Percentiles rank a stretch among this genome's conserved stretches.
Conservation (phyloP, 2,888 invertebrate species). For the Drosophila neonasuta region DNA sequence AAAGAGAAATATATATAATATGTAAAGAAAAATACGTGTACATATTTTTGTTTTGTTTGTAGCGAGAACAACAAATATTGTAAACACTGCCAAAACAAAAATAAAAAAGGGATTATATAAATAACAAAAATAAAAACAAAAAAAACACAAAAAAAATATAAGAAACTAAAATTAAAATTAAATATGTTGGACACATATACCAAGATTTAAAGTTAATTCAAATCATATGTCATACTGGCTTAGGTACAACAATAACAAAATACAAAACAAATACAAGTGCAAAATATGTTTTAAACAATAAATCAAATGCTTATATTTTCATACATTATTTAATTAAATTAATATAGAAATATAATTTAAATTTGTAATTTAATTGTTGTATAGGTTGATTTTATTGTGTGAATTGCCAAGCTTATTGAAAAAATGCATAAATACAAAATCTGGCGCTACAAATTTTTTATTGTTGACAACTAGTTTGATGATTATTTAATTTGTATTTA, state of each 20-base stretch:
- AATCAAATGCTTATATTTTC: slow-evolving; percentile 66
- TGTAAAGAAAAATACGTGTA: slow-evolving; percentile 25
- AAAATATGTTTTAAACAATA: slow-evolving; percentile 77
- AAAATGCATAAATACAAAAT: slow-evolving; percentile 30
- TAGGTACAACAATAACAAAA: slow-evolving; percentile 50
- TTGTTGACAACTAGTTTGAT: slow-evolving; percentile 42
- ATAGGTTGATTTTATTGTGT: slow-evolving; percentile 58
- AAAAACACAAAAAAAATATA: slow-evolving; percentile 26
- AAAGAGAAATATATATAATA: slow-evolving; percentile 29
- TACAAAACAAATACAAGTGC: slow-evolving; percentile 65
- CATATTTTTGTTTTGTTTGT: slow-evolving; percentile 64
- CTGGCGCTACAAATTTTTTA: slow-evolving; percentile 45
- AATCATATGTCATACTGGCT: slow-evolving; percentile 32
- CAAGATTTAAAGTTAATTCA: slow-evolving; percentile 38
- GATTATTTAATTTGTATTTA: slow-evolving; percentile 28
- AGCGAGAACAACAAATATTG: slow-evolving; percentile 48
- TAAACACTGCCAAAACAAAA: slow-evolving; percentile 77
- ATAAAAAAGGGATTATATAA: slow-evolving; percentile 24
- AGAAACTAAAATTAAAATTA: background rate
- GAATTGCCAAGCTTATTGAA: slow-evolving; percentile 25
- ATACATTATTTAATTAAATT: slow-evolving; percentile 52
- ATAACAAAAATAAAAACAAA: slow-evolving; percentile 28
- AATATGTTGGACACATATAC: slow-evolving; percentile 35
- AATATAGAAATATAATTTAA: slow-evolving; percentile 61
- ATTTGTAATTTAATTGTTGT: slow-evolving; percentile 65